Percentiles rank a stretch among this genome's conserved stretches.
Evolutionary conservation across 1,140 invertebrate species (phyloP).

Genomic region (Armadillidium nasatum): DNA sequence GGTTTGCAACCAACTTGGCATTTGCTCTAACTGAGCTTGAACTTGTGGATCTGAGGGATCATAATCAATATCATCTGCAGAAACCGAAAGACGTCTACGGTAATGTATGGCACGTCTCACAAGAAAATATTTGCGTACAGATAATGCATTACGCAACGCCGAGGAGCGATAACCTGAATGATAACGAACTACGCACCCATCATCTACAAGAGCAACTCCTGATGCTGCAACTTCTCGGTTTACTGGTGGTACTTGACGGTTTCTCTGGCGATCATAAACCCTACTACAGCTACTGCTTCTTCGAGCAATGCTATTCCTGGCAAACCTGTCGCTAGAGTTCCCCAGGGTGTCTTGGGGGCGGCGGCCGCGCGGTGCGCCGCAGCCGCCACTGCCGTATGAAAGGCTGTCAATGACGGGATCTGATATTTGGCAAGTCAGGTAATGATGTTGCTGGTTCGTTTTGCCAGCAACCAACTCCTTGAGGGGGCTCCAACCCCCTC

Average conservation of each 20-base stretch:
- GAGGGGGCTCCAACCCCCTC: not conserved
- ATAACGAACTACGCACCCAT: not conserved
- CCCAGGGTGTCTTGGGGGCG: constrained; percentile 5
- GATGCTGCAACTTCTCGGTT: too few relatives aligned
- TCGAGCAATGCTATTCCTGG: not conserved
- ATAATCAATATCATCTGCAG: not conserved
- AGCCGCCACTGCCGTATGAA: not conserved
- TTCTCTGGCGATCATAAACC: not conserved
- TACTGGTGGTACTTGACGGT: not conserved
- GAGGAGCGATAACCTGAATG: not conserved
- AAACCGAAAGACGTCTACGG: not conserved
- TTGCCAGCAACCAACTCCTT: not conserved
- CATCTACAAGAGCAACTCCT: not conserved
- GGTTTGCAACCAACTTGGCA: not conserved
- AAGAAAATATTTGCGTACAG: not conserved
- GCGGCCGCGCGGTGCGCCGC: not conserved
- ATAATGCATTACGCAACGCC: not conserved
- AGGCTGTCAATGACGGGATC: not conserved
- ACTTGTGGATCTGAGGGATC: not conserved
- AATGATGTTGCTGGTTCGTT: not conserved
- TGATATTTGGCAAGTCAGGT: not conserved
- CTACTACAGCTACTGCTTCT: constrained; percentile 3
- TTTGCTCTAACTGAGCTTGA: not conserved
- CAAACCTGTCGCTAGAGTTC: not conserved
- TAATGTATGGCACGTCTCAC: not conserved